A percentile compares a stretch with the other conserved stretches of the same genome.
phyloP scores from a whole-genome alignment of 2,888 invertebrate species.

The Trissolcus japonicus region DNA sequence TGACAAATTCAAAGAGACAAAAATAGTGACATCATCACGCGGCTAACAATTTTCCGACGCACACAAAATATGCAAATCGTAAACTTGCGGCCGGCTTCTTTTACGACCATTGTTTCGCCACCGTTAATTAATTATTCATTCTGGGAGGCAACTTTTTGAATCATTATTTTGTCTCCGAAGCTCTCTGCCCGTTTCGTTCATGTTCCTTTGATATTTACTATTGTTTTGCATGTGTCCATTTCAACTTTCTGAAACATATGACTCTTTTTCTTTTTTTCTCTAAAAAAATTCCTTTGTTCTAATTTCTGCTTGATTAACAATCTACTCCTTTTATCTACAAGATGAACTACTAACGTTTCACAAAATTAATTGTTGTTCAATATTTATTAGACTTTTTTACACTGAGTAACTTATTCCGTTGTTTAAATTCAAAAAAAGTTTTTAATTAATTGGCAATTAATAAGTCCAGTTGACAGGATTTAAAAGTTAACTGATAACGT shows the following conservation, averaged over 20 bases:
- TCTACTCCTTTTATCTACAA: no score
- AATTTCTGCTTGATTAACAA: constrained; percentile 48
- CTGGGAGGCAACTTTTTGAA: constrained; percentile 47
- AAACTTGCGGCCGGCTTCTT: constrained; percentile 46
- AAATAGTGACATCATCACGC: constrained; percentile 22
- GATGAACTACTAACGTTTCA: no score
- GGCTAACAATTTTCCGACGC: constrained; percentile 15
- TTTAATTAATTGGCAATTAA: no score
- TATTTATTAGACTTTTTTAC: no score
- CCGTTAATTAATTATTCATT: constrained; percentile 52
- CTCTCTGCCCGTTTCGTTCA: constrained; percentile 10
- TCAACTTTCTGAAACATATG: constrained; percentile 47
- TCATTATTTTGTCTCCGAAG: constrained; percentile 39
- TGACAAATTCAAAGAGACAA: not conserved
- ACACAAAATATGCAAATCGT: constrained; percentile 27
- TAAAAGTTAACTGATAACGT: no score
- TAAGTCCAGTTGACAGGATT: not conserved
- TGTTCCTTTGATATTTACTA: constrained; percentile 49
- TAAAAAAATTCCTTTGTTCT: constrained; percentile 43
- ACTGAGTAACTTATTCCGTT: no score
- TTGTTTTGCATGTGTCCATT: constrained; percentile 26
- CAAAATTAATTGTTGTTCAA: no score
- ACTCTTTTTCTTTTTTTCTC: constrained; percentile 48
- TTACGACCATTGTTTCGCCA: constrained; percentile 45
- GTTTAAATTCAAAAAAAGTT: no score